A percentile compares a stretch with the other conserved stretches of the same genome.
Conservation (phyloP, 2,113 vertebrate genomes). For the Myotis yumanensis region DNA sequence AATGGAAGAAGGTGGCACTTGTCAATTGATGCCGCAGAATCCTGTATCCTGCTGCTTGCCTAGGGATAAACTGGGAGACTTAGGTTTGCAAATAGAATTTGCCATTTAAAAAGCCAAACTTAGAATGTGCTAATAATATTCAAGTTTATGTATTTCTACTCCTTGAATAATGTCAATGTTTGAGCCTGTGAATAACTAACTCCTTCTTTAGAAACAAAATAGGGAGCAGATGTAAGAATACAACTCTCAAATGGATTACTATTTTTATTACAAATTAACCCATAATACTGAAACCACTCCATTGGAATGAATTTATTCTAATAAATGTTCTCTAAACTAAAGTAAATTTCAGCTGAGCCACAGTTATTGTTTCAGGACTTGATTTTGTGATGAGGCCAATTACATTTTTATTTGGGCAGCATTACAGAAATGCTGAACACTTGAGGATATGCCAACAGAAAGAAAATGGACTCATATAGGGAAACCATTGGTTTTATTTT, state of each 20-base stretch:
- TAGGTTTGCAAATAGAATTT: not conserved
- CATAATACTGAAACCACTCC: constrained; percentile 1
- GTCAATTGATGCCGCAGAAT: not conserved
- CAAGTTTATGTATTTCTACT: not conserved
- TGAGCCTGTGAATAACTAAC: constrained; percentile 8
- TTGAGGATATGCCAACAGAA: not conserved
- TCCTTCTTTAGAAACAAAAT: not conserved
- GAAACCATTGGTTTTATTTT: constrained; percentile 34
- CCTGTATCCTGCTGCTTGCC: not conserved
- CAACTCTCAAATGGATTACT: constrained; percentile 39
- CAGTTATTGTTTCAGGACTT: constrained; percentile 59
- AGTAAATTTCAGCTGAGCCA: constrained; percentile 53
- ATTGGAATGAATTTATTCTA: constrained; percentile 46
- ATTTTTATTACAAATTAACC: constrained; percentile 69
- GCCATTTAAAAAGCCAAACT: not conserved
- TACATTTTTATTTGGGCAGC: constrained; percentile 9
- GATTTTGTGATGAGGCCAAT: constrained; percentile 58
- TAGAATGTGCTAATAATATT: constrained; percentile 19
- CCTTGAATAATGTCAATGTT: constrained; percentile 1
- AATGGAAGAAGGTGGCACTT: not conserved
- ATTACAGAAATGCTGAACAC: constrained; percentile 53
- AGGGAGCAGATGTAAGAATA: constrained; percentile 15
- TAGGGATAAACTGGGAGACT: not conserved
- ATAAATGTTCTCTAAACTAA: constrained; percentile 44
- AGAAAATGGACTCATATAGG: not conserved